These are phyloP conservation scores for Chionoecetes opilio DNA, from an alignment of 1,140 invertebrate species.

Conservation along the genomic window DNA sequence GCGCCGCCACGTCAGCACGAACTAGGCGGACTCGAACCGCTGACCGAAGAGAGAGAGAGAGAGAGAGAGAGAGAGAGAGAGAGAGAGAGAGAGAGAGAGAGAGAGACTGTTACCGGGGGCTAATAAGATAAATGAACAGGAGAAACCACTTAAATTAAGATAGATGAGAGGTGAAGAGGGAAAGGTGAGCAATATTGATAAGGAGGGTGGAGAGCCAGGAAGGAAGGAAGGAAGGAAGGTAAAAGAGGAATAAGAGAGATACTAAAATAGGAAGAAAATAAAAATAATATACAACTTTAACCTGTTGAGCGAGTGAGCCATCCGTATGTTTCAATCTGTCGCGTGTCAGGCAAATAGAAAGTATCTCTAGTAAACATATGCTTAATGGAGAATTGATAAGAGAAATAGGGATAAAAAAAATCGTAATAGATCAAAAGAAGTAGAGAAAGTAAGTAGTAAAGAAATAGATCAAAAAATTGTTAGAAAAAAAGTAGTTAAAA, in stretches of 20 bases:
- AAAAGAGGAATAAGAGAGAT: background rate
- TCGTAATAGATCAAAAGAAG: too few species aligned
- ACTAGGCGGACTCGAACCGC: too few species aligned
- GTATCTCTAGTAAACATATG: too few species aligned
- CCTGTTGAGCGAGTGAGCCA: too few species aligned
- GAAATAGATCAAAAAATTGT: background rate
- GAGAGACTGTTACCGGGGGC: background rate
- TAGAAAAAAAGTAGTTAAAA: background rate
- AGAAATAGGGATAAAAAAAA: too few species aligned
- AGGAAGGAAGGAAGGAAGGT: background rate
- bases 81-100: background rate
- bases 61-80: constrained; percentile 25
- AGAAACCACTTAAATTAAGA: constrained; percentile 31
- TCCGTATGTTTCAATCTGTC: too few species aligned
- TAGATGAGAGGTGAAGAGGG: background rate
- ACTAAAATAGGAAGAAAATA: background rate
- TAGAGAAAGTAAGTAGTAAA: background rate
- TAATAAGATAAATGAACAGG: constrained; percentile 22
- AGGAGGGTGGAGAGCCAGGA: background rate
- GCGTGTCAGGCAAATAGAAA: too few species aligned
- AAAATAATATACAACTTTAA: background rate
- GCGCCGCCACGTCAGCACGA: too few species aligned
- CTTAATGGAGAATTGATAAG: too few species aligned
- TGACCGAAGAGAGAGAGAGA: constrained; percentile 27
- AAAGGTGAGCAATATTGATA: background rate